Percentiles rank a stretch among this genome's conserved stretches.
These are phyloP conservation scores for Autographa gamma DNA, from an alignment of 2,888 invertebrate species.

Conservation along the genomic window DNA sequence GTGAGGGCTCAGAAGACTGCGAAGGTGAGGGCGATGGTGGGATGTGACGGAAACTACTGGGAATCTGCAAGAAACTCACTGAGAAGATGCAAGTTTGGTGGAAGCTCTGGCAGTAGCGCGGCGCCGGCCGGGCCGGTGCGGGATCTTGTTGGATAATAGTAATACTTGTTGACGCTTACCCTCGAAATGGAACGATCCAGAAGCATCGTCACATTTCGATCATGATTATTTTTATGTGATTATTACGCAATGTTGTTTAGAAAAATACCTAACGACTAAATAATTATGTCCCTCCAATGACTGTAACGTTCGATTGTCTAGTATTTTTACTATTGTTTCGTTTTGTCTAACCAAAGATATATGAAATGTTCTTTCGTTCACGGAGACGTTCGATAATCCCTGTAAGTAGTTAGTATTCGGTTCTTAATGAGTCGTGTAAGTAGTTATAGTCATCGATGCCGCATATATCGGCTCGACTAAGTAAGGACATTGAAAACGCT, in stretches of 20 bases:
- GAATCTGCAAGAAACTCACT: conserved; percentile 96
- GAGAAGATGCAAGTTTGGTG: conserved; percentile 97
- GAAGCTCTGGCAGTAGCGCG: conserved; percentile 92
- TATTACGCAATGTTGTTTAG: conserved; percentile 87
- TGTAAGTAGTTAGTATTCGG: conserved; percentile 87
- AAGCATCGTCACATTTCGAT: conserved; percentile 84
- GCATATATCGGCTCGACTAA: conserved; percentile 83
- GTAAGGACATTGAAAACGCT: conserved; percentile 89
- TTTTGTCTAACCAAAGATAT: conserved; percentile 88
- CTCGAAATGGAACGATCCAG: conserved; percentile 83
- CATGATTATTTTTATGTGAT: conserved; percentile 85
- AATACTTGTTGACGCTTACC: conserved; percentile 87
- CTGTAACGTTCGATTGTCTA: conserved; percentile 85
- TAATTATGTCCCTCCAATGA: conserved; percentile 88
- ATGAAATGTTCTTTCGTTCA: conserved; percentile 80
- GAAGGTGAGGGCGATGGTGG: conserved; percentile 90
- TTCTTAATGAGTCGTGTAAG: conserved; percentile 85
- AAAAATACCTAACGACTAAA: conserved; percentile 85
- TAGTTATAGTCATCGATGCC: conserved; percentile 84
- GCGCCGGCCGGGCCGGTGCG: conserved; percentile 59
- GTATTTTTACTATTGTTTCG: conserved; percentile 85
- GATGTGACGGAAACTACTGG: conserved; percentile 98
- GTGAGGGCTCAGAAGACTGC: conserved; percentile 91
- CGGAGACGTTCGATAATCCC: conserved; percentile 81
- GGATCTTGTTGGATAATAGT: conserved; percentile 77